phyloP scores from a whole-genome alignment of 2,888 invertebrate species.

The Drosophila merina region DNA sequence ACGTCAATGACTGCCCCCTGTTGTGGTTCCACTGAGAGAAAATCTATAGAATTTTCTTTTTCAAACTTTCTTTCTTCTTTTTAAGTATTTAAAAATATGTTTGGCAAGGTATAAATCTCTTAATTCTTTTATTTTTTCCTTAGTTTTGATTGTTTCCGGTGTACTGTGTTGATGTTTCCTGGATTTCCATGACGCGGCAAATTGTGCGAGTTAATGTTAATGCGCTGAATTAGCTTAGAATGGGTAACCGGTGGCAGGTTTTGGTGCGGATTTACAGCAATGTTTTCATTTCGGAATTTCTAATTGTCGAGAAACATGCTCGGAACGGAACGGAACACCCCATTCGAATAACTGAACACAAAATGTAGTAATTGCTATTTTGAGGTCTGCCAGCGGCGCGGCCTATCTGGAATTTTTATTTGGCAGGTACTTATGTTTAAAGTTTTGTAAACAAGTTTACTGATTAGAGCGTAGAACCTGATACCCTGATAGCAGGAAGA shows the following conservation, averaged over 20 bases:
- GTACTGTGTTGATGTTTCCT: slow-evolving; percentile 13
- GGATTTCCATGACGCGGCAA: slow-evolving; percentile 57
- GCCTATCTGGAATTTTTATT: slow-evolving; percentile 27
- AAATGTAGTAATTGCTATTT: slow-evolving; percentile 70
- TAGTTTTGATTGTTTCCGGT: no score
- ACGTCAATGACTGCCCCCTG: slow-evolving; percentile 68
- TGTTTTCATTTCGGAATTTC: slow-evolving; percentile 38
- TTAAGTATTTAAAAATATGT: no score
- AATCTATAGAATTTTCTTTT: background rate
- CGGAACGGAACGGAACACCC: background rate
- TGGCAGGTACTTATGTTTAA: slow-evolving; percentile 46
- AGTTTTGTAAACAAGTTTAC: slow-evolving; percentile 50
- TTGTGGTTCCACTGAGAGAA: slow-evolving; percentile 8
- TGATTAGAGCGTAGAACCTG: slow-evolving; percentile 50
- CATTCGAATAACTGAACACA: slow-evolving; percentile 24
- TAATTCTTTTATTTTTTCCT: background rate
- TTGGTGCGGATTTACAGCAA: slow-evolving; percentile 19
- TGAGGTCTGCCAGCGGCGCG: slow-evolving; percentile 19
- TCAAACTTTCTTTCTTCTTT: no score
- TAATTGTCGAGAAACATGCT: slow-evolving; percentile 64
- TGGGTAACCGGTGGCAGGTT: slow-evolving; percentile 43
- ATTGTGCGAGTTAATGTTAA: slow-evolving; percentile 75
- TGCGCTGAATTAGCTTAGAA: slow-evolving; percentile 76
- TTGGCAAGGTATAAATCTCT: no score
- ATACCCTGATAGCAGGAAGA: slow-evolving; percentile 24